A percentile compares a stretch with the other conserved stretches of the same genome.
Conservation (phyloP, 2,888 invertebrate genomes). For the Brachylomia viminalis region DNA sequence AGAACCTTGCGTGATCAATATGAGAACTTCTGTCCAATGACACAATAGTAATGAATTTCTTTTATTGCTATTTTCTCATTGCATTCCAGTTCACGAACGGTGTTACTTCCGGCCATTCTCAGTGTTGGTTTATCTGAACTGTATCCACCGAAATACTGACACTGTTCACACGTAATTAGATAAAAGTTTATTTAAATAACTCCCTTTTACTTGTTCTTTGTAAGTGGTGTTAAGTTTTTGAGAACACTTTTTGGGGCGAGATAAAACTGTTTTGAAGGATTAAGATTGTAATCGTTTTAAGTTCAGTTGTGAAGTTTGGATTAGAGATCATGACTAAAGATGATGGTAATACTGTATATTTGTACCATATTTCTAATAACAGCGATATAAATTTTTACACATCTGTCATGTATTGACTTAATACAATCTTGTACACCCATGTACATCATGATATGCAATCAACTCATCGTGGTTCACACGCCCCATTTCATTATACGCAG, state of each 20-base stretch:
- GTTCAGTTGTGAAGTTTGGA: slow-evolving; percentile 7
- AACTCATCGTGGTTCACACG: slow-evolving; percentile 50
- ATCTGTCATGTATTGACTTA: slow-evolving; percentile 6
- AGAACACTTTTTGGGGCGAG: slow-evolving; percentile 20
- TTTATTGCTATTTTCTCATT: slow-evolving; percentile 75
- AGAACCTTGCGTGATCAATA: slow-evolving; percentile 50
- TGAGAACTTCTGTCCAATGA: slow-evolving; percentile 56
- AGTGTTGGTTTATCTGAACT: slow-evolving; percentile 56
- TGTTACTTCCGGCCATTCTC: slow-evolving; percentile 70
- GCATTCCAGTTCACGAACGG: slow-evolving; percentile 75
- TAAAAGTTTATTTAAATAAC: slow-evolving; percentile 45
- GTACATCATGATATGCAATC: slow-evolving; percentile 46
- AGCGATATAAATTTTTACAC: slow-evolving; percentile 8
- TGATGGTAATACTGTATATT: neutral
- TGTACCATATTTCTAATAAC: neutral
- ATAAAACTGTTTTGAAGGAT: slow-evolving; percentile 32
- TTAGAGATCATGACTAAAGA: neutral
- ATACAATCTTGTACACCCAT: slow-evolving; percentile 26
- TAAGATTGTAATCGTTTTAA: slow-evolving; percentile 23
- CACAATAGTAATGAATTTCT: slow-evolving; percentile 78
- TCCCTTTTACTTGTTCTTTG: slow-evolving; percentile 52
- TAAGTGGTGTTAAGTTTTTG: slow-evolving; percentile 29
- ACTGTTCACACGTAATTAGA: slow-evolving; percentile 68
- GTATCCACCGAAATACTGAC: slow-evolving; percentile 64
- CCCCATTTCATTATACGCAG: slow-evolving; percentile 68